A percentile compares a stretch with the other conserved stretches of the same genome.
These are phyloP conservation scores for Cyprinus carpio DNA, from an alignment of 2,113 vertebrate species.

Conservation along the genomic window DNA sequence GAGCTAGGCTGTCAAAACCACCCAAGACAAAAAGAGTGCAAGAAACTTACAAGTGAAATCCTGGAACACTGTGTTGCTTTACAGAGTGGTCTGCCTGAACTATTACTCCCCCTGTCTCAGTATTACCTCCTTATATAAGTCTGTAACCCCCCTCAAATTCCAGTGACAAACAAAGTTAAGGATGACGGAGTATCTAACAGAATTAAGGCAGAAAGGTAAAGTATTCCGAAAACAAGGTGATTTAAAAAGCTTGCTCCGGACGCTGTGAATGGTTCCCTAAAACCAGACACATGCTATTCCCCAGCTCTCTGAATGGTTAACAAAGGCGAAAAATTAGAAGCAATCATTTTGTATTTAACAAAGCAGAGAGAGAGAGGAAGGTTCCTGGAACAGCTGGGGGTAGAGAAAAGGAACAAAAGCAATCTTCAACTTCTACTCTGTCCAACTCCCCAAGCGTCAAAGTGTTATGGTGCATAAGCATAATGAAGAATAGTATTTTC, in stretches of 20 bases:
- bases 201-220: constrained; percentile 51
- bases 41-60: constrained; percentile 37
- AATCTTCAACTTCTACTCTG: constrained; percentile 12
- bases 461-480: background rate
- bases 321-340: constrained; percentile 40
- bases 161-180: constrained; percentile 52
- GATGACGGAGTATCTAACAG: constrained; percentile 42
- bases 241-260: constrained; percentile 53
- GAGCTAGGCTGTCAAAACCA: background rate
- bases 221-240: constrained; percentile 43
- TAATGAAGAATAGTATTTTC: constrained; percentile 32
- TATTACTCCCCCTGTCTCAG: constrained; percentile 18
- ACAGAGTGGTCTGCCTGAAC: background rate
- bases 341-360: constrained; percentile 44
- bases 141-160: constrained; percentile 45
- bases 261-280: constrained; percentile 42
- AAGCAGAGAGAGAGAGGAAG: constrained; percentile 28
- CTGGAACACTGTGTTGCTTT: constrained; percentile 34
- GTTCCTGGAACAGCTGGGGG: background rate
- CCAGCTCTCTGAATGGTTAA: background rate
- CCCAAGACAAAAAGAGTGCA: background rate
- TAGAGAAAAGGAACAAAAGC: constrained; percentile 28
- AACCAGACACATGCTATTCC: constrained; percentile 32
- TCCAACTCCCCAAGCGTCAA: background rate
- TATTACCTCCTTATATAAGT: constrained; percentile 49